Evolutionary conservation across 2,113 vertebrate species (phyloP).

Genomic region (Mystacornis crossleyi): DNA sequence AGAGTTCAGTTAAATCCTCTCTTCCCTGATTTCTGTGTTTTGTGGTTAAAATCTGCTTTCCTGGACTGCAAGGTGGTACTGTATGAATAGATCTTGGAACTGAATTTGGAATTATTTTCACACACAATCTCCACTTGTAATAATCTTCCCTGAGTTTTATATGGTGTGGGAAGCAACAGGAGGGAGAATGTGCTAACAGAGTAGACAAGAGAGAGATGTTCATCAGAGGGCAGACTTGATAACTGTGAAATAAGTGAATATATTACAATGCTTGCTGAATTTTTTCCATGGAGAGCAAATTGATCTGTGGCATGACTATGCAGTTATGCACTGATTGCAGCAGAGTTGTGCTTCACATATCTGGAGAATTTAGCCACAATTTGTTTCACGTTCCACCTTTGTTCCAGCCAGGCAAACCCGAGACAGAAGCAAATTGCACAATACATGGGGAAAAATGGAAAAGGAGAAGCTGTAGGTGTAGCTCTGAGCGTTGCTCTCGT

Average conservation of each 20-base stretch:
- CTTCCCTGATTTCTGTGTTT: neutral
- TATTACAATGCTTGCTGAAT: neutral
- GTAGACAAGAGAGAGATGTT: neutral
- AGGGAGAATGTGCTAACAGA: neutral
- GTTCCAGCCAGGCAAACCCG: neutral
- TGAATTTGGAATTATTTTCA: neutral
- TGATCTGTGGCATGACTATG: neutral
- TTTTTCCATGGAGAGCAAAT: neutral
- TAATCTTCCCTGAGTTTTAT: neutral
- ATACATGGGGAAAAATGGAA: neutral
- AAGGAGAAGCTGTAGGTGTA: constrained; percentile 2
- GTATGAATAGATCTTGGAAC: neutral
- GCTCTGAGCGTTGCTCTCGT: neutral
- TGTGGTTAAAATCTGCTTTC: neutral
- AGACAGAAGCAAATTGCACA: neutral
- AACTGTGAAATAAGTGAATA: neutral
- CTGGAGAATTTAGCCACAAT: neutral
- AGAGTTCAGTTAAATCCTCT: neutral
- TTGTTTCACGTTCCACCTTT: neutral
- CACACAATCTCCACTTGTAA: neutral
- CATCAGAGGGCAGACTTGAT: neutral
- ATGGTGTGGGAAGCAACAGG: neutral
- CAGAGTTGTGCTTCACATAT: neutral
- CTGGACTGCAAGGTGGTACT: rapidly evolving
- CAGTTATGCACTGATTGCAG: neutral